Conservation (phyloP, 2,888 invertebrate genomes). For the Metacarcinus magister region DNA sequence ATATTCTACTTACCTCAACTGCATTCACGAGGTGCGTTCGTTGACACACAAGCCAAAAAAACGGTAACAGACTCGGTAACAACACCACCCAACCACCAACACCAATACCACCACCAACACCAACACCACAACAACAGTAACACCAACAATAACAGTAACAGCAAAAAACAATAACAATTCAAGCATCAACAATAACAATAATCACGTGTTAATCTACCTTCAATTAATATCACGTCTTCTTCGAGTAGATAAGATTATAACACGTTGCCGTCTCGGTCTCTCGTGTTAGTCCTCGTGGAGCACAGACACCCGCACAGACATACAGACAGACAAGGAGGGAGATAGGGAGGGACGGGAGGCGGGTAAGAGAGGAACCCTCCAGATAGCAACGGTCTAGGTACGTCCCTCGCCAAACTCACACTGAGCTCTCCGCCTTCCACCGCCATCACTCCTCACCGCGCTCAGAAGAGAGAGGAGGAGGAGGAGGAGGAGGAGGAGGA, state of each 20-base stretch:
- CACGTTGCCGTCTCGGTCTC: neutral
- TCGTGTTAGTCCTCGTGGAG: neutral
- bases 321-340: conserved; percentile 31
- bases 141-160: neutral
- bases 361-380: neutral
- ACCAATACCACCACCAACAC: neutral
- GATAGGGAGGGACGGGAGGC: conserved; percentile 11
- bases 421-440: neutral
- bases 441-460: conserved; percentile 23
- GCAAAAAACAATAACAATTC: neutral
- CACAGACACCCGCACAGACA: conserved; percentile 12
- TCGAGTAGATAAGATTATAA: neutral
- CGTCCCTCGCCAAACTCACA: conserved; percentile 41
- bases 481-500: neutral
- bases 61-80: neutral
- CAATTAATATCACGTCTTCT: neutral
- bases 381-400: neutral
- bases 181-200: neutral
- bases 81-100: conserved; percentile 1
- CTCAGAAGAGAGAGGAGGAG: conserved; percentile 18
- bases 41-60: neutral
- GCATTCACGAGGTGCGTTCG: neutral
- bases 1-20: neutral
- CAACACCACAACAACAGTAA: neutral
- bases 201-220: neutral